These are phyloP conservation scores for Melanotus villosus DNA, from an alignment of 2,888 invertebrate genomes.

Conservation along the genomic window DNA sequence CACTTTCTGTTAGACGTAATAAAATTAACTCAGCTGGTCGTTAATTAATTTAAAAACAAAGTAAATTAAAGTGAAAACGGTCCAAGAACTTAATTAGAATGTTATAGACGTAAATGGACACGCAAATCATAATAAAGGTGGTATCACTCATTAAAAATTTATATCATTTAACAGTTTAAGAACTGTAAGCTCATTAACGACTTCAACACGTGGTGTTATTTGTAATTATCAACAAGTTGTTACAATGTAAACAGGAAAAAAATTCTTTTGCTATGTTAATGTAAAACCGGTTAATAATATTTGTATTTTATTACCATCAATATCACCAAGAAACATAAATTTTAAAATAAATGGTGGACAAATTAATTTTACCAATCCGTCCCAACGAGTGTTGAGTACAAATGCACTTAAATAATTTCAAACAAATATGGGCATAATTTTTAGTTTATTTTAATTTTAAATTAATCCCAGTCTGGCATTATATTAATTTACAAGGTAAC, in stretches of 20 bases:
- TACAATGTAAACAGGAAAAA: constrained; percentile 3
- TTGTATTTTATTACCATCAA: neutral
- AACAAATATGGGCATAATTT: no score
- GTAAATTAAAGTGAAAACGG: neutral
- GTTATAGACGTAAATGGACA: neutral
- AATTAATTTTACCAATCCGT: no score
- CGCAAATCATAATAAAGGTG: neutral
- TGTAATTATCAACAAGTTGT: neutral
- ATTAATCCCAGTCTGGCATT: no score
- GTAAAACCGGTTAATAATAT: neutral
- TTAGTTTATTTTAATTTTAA: no score
- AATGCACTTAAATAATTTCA: no score
- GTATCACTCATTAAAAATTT: neutral
- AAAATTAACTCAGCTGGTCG: no score
- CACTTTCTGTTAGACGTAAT: no score
- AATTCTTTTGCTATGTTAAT: neutral
- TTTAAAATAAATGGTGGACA: no score
- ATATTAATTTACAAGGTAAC: no score
- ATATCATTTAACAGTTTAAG: constrained; percentile 6
- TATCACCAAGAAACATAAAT: neutral
- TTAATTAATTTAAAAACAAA: no score
- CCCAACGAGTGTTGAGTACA: no score
- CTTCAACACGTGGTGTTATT: constrained; percentile 4
- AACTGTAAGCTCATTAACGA: constrained; percentile 1
- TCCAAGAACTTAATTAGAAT: neutral